Evolutionary conservation across 2,888 invertebrate species (phyloP), one percentile per base, ranked within the genome.

Genomic region (Pecten maximus): DNA sequence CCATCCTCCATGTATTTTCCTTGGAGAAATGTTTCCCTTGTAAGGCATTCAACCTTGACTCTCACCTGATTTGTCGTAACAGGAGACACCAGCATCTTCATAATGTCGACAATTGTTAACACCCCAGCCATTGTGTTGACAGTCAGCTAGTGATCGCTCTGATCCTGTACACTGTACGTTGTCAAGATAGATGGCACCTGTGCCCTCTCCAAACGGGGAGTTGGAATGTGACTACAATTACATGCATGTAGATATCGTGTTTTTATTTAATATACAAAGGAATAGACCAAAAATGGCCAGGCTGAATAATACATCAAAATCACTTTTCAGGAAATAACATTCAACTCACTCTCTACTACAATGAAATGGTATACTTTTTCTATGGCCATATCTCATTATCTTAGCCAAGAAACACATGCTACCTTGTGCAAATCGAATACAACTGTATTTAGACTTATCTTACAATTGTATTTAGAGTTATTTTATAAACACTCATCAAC

Each of bases 31-130:
- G 48, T 12, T 16, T 16, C 12, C 0, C 48, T 48, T 48, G 48
- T 48, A 48, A 48, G 15, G 6, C n/a, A n/a, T 54, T 54, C 6
- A n/a, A 1, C 54, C 23, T 54, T n/a, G 54, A 54, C 23, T 54
- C 87, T 88, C 87, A 94, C 94, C 94, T 93, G 94, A 93, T 40
- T 91, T 93, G 88, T 94, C 94, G 88, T 94, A 94, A 88, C 95
- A 95, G 10, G 93, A 92, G 4, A 95, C 95, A 0, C 94, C 94
- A 12, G 94, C 94, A 88, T 95, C 95, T 87, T 94, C 94, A 60
- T 94, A 94, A 91, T 95, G 95, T 28, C 94, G 87, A 89, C 95
- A 95, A 91, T 95, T 95, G 87, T 95, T 93, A 88, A 93, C 92
- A 12, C 94, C 94, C 93, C 95, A 94, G 2, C 94, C 95, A 88